Percentiles rank a stretch among this genome's conserved stretches.
These are phyloP conservation scores for Stictocephala bisonia DNA, from an alignment of 2,888 invertebrate species.

Conservation along the genomic window DNA sequence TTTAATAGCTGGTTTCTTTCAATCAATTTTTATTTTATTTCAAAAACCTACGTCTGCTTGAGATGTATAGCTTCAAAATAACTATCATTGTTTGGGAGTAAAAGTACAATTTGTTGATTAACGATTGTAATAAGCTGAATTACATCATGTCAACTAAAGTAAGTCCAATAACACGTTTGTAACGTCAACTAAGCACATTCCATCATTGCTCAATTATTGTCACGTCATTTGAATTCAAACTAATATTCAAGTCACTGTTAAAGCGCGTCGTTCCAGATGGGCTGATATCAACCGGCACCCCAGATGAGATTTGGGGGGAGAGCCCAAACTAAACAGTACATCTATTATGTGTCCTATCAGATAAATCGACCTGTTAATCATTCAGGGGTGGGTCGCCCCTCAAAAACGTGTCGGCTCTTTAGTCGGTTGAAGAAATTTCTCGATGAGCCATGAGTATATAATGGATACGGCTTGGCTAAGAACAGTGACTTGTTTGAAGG, in stretches of 20 bases:
- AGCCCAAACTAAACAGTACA: slow-evolving; percentile 21
- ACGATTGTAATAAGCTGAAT: too few relatives aligned
- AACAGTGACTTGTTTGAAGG: neutral
- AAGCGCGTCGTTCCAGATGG: neutral
- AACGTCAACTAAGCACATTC: too few relatives aligned
- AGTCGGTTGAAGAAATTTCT: slow-evolving; percentile 26
- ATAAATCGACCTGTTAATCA: slow-evolving; percentile 38
- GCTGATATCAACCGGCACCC: neutral
- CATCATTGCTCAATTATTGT: too few relatives aligned
- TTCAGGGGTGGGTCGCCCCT: neutral
- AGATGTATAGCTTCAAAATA: too few relatives aligned
- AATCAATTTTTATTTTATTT: too few relatives aligned
- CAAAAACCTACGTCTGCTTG: too few relatives aligned
- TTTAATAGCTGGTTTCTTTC: too few relatives aligned
- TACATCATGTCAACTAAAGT: too few relatives aligned
- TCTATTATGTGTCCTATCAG: slow-evolving; percentile 39
- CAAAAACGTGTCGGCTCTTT: slow-evolving; percentile 37
- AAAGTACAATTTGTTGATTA: too few relatives aligned
- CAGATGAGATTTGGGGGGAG: neutral
- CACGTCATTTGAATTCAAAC: too few relatives aligned
- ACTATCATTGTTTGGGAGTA: too few relatives aligned
- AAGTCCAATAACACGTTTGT: too few relatives aligned
- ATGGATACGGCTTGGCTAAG: slow-evolving; percentile 23
- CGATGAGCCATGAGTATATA: slow-evolving; percentile 26
- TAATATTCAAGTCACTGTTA: neutral